Conservation (phyloP, 2,113 vertebrate genomes). For the Varanus komodoensis region DNA sequence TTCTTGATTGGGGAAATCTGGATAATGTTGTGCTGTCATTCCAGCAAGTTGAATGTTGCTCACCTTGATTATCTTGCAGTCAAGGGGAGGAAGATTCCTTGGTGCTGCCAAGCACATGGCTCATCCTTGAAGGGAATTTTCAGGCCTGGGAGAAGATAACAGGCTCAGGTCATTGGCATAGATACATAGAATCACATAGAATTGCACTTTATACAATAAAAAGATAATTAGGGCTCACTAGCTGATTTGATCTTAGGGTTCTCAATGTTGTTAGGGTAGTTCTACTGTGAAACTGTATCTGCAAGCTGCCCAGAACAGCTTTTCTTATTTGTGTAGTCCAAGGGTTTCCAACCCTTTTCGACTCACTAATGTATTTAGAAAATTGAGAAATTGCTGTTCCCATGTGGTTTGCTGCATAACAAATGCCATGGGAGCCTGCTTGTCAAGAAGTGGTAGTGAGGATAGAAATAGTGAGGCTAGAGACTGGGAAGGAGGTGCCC, state of each 20-base stretch:
- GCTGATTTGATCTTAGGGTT: not conserved
- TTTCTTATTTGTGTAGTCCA: not conserved
- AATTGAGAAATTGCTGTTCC: too few species aligned
- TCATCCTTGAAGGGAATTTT: not conserved
- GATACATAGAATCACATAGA: not conserved
- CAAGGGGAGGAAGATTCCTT: not conserved
- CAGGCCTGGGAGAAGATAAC: conserved; percentile 3
- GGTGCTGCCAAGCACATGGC: not conserved
- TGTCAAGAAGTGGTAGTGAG: too few species aligned
- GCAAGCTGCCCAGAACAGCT: not conserved
- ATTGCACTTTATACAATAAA: not conserved
- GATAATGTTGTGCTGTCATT: conserved; percentile 20
- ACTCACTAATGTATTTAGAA: too few species aligned
- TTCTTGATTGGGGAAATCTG: conserved; percentile 22
- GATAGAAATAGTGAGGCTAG: too few species aligned
- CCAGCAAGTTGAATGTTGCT: not conserved
- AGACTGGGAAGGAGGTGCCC: too few species aligned
- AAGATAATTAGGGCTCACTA: not conserved
- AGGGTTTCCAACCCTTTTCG: not conserved
- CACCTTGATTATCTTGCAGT: not conserved
- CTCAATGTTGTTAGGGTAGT: not conserved
- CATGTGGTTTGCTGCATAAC: too few species aligned
- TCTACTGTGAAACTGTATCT: not conserved
- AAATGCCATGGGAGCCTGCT: too few species aligned
- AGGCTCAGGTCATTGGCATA: not conserved